Evolutionary conservation across 2,888 invertebrate species (phyloP).

Genomic region (Endotricha flammealis): DNA sequence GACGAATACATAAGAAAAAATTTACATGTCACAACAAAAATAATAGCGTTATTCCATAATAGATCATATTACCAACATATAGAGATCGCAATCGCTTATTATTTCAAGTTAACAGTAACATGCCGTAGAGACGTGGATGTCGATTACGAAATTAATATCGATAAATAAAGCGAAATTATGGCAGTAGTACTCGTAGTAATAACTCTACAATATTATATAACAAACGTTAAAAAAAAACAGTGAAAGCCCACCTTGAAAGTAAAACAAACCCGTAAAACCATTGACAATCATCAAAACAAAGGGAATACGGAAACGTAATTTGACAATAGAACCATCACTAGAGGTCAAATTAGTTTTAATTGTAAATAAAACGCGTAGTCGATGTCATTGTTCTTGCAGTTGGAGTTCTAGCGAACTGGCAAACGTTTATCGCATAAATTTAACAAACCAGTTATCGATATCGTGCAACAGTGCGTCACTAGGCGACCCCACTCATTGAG

Average conservation of each 20-base stretch:
- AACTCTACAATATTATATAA: too few species aligned
- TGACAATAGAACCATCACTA: slow-evolving; percentile 21
- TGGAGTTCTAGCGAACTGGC: neutral
- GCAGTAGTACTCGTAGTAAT: too few species aligned
- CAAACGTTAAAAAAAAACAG: too few species aligned
- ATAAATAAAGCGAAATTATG: neutral
- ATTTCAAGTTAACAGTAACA: slow-evolving; percentile 43
- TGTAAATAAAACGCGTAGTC: slow-evolving; percentile 5
- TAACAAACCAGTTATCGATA: slow-evolving; percentile 2
- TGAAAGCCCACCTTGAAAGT: neutral
- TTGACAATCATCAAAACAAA: slow-evolving; percentile 14
- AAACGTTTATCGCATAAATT: neutral
- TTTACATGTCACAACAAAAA: slow-evolving; percentile 23
- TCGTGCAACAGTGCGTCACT: slow-evolving; percentile 35
- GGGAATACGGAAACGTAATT: slow-evolving; percentile 17
- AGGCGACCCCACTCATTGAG: slow-evolving; percentile 43
- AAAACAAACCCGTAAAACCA: slow-evolving; percentile 15
- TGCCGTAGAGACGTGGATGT: slow-evolving; percentile 36
- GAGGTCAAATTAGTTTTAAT: slow-evolving; percentile 13
- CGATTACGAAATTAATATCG: slow-evolving; percentile 3
- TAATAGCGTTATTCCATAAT: slow-evolving; percentile 20
- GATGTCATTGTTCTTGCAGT: slow-evolving; percentile 8
- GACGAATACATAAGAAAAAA: slow-evolving; percentile 45
- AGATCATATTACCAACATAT: slow-evolving; percentile 27
- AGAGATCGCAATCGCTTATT: slow-evolving; percentile 27